These are phyloP conservation scores for Poeciliopsis occidentalis DNA, from an alignment of 2,113 vertebrate genomes.

Conservation along the genomic window DNA sequence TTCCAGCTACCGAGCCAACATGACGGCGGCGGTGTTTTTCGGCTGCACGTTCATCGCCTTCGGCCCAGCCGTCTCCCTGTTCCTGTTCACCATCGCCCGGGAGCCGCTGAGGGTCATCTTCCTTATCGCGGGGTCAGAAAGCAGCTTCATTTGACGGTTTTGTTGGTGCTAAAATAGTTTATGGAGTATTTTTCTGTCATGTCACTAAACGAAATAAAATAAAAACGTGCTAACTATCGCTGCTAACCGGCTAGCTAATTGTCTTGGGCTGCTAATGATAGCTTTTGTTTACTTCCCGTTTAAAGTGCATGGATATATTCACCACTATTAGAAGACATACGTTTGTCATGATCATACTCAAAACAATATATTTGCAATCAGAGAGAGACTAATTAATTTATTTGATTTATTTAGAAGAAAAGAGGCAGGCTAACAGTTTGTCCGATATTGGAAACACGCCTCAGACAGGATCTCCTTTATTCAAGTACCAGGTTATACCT, in stretches of 20 bases:
- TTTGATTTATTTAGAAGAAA: not conserved
- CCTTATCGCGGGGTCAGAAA: slow-evolving; percentile 83
- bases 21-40: slow-evolving; percentile 85
- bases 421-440: not conserved
- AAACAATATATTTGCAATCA: not conserved
- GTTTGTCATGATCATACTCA: not conserved
- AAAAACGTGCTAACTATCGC: not conserved
- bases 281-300: not conserved
- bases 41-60: slow-evolving; percentile 87
- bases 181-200: not conserved
- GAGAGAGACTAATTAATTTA: not conserved
- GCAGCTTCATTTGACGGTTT: not conserved
- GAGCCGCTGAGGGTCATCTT: slow-evolving; percentile 84
- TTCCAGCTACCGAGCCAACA: slow-evolving; percentile 34
- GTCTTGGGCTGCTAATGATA: not conserved
- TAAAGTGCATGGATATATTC: not conserved
- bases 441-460: not conserved
- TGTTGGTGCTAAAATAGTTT: not conserved
- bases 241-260: not conserved
- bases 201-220: not conserved
- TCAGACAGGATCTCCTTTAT: not conserved
- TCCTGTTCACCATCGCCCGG: slow-evolving; percentile 83
- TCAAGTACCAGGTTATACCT: not conserved
- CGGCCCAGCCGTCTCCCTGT: slow-evolving; percentile 83
- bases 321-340: not conserved